Conservation (phyloP, 2,888 invertebrate species). For the Thelaira solivaga region DNA sequence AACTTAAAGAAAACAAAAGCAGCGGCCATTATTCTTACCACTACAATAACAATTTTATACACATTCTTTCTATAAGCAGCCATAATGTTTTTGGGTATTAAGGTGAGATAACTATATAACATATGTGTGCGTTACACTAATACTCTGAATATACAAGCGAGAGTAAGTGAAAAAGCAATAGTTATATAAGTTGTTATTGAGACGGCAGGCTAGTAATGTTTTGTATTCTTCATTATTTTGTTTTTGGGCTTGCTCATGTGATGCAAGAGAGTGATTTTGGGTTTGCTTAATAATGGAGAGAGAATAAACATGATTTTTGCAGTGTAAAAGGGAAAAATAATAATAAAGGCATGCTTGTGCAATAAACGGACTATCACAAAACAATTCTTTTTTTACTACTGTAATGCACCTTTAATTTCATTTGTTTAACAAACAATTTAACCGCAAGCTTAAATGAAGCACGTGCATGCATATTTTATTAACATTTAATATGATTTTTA, state of each 20-base stretch:
- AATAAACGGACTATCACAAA: slow-evolving; percentile 44
- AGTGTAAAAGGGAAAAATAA: slow-evolving; percentile 42
- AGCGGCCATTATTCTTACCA: slow-evolving; percentile 64
- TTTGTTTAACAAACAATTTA: slow-evolving; percentile 19
- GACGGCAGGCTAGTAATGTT: slow-evolving; percentile 20
- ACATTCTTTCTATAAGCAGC: slow-evolving; percentile 24
- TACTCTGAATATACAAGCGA: not conserved
- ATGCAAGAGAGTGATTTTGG: too few species aligned
- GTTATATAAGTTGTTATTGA: slow-evolving; percentile 31
- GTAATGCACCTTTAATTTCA: too few species aligned
- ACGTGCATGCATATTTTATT: slow-evolving; percentile 43
- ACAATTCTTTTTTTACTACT: too few species aligned
- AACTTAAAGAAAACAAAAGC: slow-evolving; percentile 57
- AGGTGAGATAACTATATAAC: slow-evolving; percentile 31
- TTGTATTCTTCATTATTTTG: not conserved
- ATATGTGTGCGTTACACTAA: not conserved
- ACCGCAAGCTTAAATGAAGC: slow-evolving; percentile 3
- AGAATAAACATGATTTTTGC: slow-evolving; percentile 29
- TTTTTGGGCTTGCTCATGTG: slow-evolving; percentile 1
- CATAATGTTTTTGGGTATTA: slow-evolving; percentile 43
- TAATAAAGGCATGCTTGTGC: slow-evolving; percentile 51
- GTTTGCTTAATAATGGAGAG: slow-evolving; percentile 15
- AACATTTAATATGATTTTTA: slow-evolving; percentile 57
- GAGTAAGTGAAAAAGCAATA: slow-evolving; percentile 40
- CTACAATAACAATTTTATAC: slow-evolving; percentile 31